Evolutionary conservation across 1,140 invertebrate species (phyloP), one percentile per base, ranked within the genome.

Genomic region (Laodelphax striatellus): DNA sequence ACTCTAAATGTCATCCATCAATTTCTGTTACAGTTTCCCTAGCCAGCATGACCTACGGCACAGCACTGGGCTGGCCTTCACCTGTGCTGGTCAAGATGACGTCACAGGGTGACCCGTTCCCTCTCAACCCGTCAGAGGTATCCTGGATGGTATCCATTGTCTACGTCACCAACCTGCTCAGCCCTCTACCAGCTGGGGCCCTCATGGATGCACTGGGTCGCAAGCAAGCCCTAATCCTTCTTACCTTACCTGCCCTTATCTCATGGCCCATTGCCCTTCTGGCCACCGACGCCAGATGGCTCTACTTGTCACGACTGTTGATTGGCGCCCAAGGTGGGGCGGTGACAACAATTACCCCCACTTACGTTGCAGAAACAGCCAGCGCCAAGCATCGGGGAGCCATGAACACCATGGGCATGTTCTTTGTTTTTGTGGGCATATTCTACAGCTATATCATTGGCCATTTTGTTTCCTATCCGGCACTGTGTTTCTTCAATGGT

Each of bases 361-460:
- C 80, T 11, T 82, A 80, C 66, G 68, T 82, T 6, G 81, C 82
- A 50, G 87, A 89, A 72, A 82, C 85, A 54, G 78, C 83, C 0
- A 80, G 85, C 58, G 75, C 77, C 16, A 73, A 76, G 6, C 71
- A 82, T 13, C 70, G 85, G 56, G 82, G 83, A 6, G 73, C 79
- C 2, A 68, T 87, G 1, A 83, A 82, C 9, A 80, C 81, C 28
- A 81, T 83, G 64, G 83, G 84, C 58, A 85, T 87, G 65, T 82
- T 81, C 2, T 62, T 88, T 68, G 81, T 86, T 38, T 80, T 82
- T 8, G 62, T 87, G 17, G 93, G 93, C 5, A 82, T 92, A 63
- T 70, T 94, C 0, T 80, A 85, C 31, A 77, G 86, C 0, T 94
- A 92, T 68, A 69, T 76, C 0, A 77, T 91, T 34, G 92, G 92